A percentile compares a stretch with the other conserved stretches of the same genome.
phyloP scores from a whole-genome alignment of 35 echinoderm and acorn worm genomes.

The Stichopus chloronotus region DNA sequence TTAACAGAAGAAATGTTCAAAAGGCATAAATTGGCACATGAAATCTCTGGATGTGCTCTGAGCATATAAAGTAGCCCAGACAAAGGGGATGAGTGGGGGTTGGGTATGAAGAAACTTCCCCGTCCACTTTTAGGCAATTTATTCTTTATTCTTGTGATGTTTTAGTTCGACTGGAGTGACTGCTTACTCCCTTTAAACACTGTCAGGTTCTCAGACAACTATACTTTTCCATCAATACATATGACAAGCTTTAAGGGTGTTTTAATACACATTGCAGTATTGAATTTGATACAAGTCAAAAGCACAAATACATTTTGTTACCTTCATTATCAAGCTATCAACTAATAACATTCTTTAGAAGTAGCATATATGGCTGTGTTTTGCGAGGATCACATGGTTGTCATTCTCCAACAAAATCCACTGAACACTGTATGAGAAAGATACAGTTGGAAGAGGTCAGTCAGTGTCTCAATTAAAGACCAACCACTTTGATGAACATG shows the following conservation, averaged over 20 bases:
- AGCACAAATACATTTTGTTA: slow-evolving; percentile 5
- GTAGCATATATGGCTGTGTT: not conserved
- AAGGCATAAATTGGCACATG: not conserved
- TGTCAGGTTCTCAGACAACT: slow-evolving; percentile 3
- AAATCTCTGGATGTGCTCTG: not conserved
- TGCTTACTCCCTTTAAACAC: slow-evolving; percentile 6
- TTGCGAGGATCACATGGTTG: not conserved
- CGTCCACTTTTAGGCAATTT: not conserved
- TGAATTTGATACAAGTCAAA: slow-evolving; percentile 28
- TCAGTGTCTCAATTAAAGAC: not conserved
- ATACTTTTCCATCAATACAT: not conserved
- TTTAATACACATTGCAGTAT: slow-evolving; percentile 5
- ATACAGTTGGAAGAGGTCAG: slow-evolving; percentile 29
- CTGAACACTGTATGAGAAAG: slow-evolving; percentile 28
- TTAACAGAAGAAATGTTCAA: slow-evolving; percentile 1
- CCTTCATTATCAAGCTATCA: not conserved
- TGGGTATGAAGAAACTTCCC: not conserved
- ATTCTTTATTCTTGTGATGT: not conserved
- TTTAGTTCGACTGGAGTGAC: slow-evolving; percentile 5
- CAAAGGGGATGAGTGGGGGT: not conserved
- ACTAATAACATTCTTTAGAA: slow-evolving; percentile 2
- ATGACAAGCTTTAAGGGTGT: not conserved
- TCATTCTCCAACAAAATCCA: slow-evolving; percentile 26
- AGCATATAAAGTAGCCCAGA: slow-evolving; percentile 7
- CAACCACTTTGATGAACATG: slow-evolving; percentile 28